Evolutionary conservation across 2,888 invertebrate genomes (phyloP).

Genomic region (Alloplasta piceator): DNA sequence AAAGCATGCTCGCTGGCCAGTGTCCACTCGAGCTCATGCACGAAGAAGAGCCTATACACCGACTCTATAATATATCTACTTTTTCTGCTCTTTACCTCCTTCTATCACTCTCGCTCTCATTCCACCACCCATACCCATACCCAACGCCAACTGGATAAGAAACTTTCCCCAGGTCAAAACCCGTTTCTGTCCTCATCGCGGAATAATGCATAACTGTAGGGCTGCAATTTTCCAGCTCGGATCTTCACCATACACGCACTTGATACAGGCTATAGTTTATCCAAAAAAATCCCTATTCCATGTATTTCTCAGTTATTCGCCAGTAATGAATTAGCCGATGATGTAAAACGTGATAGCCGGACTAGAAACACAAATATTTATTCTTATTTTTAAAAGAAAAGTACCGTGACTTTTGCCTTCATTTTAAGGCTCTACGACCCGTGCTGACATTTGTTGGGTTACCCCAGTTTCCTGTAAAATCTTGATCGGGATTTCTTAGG

Average conservation of each 20-base stretch:
- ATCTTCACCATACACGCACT: neutral
- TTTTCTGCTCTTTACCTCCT: neutral
- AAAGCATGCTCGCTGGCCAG: constrained; percentile 41
- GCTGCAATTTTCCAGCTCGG: constrained; percentile 46
- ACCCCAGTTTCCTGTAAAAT: no score
- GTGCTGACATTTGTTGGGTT: no score
- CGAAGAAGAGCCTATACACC: neutral
- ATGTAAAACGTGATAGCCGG: neutral
- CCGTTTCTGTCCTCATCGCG: constrained; percentile 10
- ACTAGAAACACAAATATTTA: no score
- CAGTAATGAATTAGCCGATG: neutral
- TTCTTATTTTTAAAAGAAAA: no score
- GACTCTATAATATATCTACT: neutral
- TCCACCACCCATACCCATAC: constrained; percentile 33
- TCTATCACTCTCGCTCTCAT: constrained; percentile 26
- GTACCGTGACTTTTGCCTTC: no score
- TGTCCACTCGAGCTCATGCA: constrained; percentile 40
- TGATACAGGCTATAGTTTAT: no score
- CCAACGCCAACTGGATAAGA: constrained; percentile 10
- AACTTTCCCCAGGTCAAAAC: constrained; percentile 4
- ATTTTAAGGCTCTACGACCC: no score
- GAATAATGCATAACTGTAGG: constrained; percentile 67
- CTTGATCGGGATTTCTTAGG: no score
- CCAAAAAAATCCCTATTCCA: neutral
- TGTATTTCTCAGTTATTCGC: neutral